A percentile compares a stretch with the other conserved stretches of the same genome.
These are phyloP conservation scores for Neoarius graeffei DNA, from an alignment of 2,113 vertebrate genomes.

Conservation along the genomic window DNA sequence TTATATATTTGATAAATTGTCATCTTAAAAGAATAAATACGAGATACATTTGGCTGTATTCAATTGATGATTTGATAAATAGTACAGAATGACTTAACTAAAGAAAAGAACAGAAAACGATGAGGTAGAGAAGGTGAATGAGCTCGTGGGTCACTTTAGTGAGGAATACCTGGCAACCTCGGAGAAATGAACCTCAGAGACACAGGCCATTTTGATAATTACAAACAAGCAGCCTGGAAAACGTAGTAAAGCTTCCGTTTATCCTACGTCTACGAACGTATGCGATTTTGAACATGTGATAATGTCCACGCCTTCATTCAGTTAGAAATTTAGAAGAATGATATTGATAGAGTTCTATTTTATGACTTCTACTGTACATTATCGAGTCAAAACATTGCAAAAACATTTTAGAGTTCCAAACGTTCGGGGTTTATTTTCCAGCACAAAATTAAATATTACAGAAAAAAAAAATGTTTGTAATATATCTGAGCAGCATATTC, in stretches of 20 bases:
- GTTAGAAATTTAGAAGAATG: neutral
- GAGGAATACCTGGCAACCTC: neutral
- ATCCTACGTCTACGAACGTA: neutral
- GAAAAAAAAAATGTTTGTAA: too few relatives aligned
- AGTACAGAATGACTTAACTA: too few relatives aligned
- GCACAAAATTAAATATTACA: too few relatives aligned
- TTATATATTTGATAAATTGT: neutral
- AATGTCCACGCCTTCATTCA: too few relatives aligned
- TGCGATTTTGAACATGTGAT: neutral
- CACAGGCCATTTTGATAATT: neutral
- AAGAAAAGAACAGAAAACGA: neutral
- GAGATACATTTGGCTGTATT: neutral
- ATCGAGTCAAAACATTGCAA: too few relatives aligned
- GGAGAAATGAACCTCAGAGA: neutral
- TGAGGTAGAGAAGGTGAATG: neutral
- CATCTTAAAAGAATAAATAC: neutral
- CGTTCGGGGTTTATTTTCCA: too few relatives aligned
- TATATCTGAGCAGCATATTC: too few relatives aligned
- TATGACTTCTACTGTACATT: neutral
- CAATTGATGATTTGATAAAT: neutral
- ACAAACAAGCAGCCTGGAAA: neutral
- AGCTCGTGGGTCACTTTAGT: neutral
- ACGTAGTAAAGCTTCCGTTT: neutral
- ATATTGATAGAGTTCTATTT: neutral
- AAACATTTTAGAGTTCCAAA: too few relatives aligned